Conservation (phyloP, 2,113 vertebrate genomes). For the Hylia prasina region DNA sequence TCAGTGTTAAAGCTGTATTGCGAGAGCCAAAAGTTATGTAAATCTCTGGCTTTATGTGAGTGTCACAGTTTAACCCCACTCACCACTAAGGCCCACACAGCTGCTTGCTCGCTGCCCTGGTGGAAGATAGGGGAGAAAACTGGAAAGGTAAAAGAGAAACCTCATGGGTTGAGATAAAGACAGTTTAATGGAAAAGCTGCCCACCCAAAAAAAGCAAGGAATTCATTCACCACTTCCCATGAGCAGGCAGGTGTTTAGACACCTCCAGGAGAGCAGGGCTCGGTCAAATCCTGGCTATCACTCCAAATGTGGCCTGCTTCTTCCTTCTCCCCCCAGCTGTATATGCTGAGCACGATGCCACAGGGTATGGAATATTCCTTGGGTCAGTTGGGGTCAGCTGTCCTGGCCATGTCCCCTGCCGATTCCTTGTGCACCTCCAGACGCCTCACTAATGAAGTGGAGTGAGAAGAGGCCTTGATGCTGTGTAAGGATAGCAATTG, state of each 20-base stretch:
- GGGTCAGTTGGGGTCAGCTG: background rate
- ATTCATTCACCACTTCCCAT: background rate
- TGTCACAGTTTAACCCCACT: rapidly evolving
- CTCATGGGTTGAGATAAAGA: background rate
- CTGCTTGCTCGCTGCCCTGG: background rate
- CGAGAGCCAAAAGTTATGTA: background rate
- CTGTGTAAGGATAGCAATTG: background rate
- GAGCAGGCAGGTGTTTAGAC: background rate
- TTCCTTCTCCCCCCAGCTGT: background rate
- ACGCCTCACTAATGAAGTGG: background rate
- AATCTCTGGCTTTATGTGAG: background rate
- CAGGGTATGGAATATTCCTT: background rate
- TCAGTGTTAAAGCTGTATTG: background rate
- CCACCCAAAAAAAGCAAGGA: background rate
- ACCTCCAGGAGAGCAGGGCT: background rate
- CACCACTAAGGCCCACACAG: background rate
- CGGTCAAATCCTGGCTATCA: background rate
- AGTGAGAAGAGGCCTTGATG: background rate
- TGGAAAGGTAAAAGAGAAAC: background rate
- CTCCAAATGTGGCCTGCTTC: background rate
- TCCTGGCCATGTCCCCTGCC: rapidly evolving
- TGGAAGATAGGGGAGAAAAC: background rate
- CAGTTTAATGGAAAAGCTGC: background rate
- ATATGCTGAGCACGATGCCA: background rate
- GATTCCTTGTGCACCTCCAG: background rate